These are phyloP conservation scores for Chaenogobius annularis DNA, from an alignment of 2,113 vertebrate species.

Conservation along the genomic window DNA sequence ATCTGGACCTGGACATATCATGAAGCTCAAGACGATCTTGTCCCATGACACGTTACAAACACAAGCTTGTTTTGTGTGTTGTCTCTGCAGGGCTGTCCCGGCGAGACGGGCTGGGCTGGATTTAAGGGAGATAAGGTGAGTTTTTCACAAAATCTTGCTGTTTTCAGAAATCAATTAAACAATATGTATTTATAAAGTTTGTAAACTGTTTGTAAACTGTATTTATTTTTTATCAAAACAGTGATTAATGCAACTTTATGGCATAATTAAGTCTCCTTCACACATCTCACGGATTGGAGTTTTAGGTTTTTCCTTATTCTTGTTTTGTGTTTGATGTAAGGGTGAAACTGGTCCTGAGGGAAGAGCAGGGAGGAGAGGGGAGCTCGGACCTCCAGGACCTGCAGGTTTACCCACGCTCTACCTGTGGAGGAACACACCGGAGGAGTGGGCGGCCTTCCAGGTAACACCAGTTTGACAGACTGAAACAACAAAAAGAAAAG, in stretches of 20 bases:
- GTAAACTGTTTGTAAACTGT: too few relatives aligned
- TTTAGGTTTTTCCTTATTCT: too few relatives aligned
- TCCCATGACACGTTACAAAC: background rate
- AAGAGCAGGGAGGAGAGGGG: conserved; percentile 66
- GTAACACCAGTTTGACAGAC: conserved; percentile 62
- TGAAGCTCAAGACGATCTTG: too few relatives aligned
- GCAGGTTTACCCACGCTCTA: conserved; percentile 80
- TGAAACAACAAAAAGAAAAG: background rate
- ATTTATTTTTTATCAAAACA: background rate
- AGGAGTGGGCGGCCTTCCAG: conserved; percentile 83
- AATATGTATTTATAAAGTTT: too few relatives aligned
- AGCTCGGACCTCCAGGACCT: conserved; percentile 75
- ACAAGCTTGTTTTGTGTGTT: background rate
- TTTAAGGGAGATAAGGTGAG: conserved; percentile 87
- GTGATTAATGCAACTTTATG: background rate
- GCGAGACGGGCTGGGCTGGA: conserved; percentile 77
- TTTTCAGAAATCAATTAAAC: too few relatives aligned
- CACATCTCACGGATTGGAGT: too few relatives aligned
- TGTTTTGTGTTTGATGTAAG: conserved; percentile 50
- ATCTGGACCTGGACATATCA: too few relatives aligned
- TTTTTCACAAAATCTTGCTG: background rate
- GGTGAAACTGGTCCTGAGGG: conserved; percentile 78
- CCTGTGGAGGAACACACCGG: conserved; percentile 84
- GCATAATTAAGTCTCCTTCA: background rate
- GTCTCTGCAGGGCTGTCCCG: conserved; percentile 79